These are phyloP conservation scores for Cotesia chilonis DNA, from an alignment of 1,140 invertebrate species.

Conservation along the genomic window DNA sequence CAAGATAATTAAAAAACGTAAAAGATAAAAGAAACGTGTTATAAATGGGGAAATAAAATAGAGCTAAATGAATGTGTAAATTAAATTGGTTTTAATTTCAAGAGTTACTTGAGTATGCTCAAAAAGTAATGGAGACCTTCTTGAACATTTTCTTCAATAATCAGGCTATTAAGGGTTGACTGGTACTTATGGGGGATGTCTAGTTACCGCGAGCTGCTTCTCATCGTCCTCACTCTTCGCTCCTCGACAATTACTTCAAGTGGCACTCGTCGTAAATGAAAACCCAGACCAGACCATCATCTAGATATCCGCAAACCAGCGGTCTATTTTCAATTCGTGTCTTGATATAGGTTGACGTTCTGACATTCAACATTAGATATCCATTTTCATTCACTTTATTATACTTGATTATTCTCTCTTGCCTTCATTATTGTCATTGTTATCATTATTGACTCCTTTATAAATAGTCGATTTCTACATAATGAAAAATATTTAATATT, in stretches of 20 bases:
- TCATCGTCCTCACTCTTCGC: no score
- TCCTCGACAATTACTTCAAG: constrained; percentile 8
- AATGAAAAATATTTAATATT: no score
- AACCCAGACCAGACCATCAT: background rate
- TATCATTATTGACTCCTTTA: no score
- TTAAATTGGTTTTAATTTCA: background rate
- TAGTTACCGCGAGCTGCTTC: background rate
- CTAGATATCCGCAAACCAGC: no score
- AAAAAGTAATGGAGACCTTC: constrained; percentile 1
- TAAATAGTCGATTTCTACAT: no score
- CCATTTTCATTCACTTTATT: background rate
- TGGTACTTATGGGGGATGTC: constrained; percentile 10
- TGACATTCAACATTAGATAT: background rate
- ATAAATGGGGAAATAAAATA: no score
- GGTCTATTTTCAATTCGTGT: background rate
- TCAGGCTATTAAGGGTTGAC: background rate
- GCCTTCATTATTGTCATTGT: no score
- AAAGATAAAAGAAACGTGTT: no score
- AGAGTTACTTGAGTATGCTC: background rate
- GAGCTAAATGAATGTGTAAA: no score
- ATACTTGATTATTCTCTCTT: no score
- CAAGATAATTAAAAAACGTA: no score
- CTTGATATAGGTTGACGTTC: constrained; percentile 1
- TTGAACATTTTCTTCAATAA: constrained; percentile 9
- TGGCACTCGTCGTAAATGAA: constrained; percentile 3